A percentile compares a stretch with the other conserved stretches of the same genome.
phyloP scores from a whole-genome alignment of 1,140 invertebrate species.

The Caenorhabditis elegans region DNA sequence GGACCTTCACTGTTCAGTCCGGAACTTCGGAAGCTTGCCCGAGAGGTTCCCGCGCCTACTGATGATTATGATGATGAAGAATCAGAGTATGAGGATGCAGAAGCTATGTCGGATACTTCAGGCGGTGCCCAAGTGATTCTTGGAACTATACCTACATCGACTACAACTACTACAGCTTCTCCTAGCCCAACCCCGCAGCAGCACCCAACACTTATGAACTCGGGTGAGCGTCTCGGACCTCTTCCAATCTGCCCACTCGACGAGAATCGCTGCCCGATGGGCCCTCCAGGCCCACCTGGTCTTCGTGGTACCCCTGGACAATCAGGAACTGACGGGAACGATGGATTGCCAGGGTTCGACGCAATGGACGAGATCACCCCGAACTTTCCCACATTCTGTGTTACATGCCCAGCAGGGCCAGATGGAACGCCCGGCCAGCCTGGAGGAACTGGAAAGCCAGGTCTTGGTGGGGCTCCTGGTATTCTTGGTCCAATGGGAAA shows the following conservation, averaged over 20 bases:
- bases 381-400: background rate
- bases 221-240: background rate
- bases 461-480: background rate
- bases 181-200: no score
- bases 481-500: constrained; percentile 24
- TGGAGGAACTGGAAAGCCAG: background rate
- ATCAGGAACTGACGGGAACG: background rate
- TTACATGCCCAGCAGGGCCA: constrained; percentile 6
- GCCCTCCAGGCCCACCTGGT: constrained; percentile 12
- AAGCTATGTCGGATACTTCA: background rate
- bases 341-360: background rate
- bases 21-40: background rate
- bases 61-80: constrained; percentile 1
- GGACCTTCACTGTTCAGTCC: background rate
- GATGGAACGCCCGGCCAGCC: background rate
- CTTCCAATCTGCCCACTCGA: background rate
- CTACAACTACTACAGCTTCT: no score
- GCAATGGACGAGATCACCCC: background rate
- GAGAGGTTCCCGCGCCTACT: background rate
- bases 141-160: no score
- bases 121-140: background rate
- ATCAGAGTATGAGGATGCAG: background rate
- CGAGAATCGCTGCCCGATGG: background rate
- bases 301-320: background rate
- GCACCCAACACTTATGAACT: background rate